Conservation (phyloP, 2,113 vertebrate species). For the Dolichallabes microphthalmus region DNA sequence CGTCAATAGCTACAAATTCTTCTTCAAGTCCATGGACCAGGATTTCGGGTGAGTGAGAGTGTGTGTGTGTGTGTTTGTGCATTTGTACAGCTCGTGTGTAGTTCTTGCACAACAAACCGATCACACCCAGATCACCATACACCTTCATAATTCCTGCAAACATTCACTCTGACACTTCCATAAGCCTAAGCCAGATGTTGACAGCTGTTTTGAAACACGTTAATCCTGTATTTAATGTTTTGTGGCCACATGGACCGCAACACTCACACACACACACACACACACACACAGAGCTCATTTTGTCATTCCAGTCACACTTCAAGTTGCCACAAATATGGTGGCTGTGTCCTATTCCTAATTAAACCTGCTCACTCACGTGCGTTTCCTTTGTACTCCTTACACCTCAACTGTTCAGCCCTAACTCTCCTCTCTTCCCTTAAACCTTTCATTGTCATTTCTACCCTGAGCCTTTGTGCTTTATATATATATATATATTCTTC, state of each 20-base stretch:
- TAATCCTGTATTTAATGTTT: background rate
- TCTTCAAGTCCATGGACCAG: slow-evolving; percentile 99
- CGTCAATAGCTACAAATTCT: slow-evolving; percentile 95
- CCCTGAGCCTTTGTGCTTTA: background rate
- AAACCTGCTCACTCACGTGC: background rate
- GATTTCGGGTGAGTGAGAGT: slow-evolving; percentile 89
- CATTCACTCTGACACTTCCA: background rate
- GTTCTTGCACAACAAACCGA: slow-evolving; percentile 33
- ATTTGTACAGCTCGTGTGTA: slow-evolving; percentile 24
- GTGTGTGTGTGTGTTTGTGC: background rate
- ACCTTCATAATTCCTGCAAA: slow-evolving; percentile 9
- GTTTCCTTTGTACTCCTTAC: background rate
- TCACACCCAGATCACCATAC: slow-evolving; percentile 38
- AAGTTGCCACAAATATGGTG: slow-evolving; percentile 38
- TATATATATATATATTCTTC: background rate
- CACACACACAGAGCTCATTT: slow-evolving; percentile 34
- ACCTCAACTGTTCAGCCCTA: background rate
- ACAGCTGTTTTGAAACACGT: slow-evolving; percentile 47
- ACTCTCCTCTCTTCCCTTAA: background rate
- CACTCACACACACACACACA: slow-evolving; percentile 21
- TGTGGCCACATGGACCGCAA: slow-evolving; percentile 33
- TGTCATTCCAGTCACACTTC: slow-evolving; percentile 41
- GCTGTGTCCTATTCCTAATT: slow-evolving; percentile 27
- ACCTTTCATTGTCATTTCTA: background rate
- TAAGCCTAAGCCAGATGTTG: slow-evolving; percentile 21